Conservation (phyloP, 2,113 vertebrate species). For the Serranochromis macrocephalus region DNA sequence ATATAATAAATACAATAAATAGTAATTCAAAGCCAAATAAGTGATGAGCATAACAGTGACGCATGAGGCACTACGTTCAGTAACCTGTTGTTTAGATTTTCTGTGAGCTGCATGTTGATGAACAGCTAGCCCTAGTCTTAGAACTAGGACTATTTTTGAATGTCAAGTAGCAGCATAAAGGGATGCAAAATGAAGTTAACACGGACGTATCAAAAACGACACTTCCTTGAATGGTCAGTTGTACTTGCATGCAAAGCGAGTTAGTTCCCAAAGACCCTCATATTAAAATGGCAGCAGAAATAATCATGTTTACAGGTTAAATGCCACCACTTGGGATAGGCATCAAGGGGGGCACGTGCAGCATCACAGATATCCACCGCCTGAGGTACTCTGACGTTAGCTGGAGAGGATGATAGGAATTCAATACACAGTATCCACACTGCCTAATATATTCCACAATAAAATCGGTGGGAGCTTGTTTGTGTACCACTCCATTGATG, state of each 20-base stretch:
- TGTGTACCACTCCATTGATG: neutral
- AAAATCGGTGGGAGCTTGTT: slow-evolving; percentile 19
- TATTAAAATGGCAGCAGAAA: neutral
- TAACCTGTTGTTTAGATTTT: neutral
- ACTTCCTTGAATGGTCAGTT: neutral
- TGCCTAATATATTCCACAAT: slow-evolving; percentile 36
- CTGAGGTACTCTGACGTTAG: slow-evolving; percentile 45
- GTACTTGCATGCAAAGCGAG: neutral
- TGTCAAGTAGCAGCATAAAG: neutral
- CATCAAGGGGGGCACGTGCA: slow-evolving; percentile 17
- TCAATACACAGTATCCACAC: slow-evolving; percentile 35
- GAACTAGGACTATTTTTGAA: neutral
- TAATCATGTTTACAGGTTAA: neutral
- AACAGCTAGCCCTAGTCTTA: neutral
- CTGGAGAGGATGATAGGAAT: slow-evolving; percentile 44
- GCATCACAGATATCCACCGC: slow-evolving; percentile 5
- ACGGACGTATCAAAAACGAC: neutral
- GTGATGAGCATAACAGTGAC: neutral
- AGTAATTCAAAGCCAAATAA: neutral
- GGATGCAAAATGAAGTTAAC: neutral
- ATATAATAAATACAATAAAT: neutral
- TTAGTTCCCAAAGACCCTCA: neutral
- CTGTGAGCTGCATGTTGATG: neutral
- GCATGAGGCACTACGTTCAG: neutral
- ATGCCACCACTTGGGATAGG: neutral